These are phyloP conservation scores for Emydura subglobosa DNA, from an alignment of 2,113 vertebrate genomes.

Conservation along the genomic window DNA sequence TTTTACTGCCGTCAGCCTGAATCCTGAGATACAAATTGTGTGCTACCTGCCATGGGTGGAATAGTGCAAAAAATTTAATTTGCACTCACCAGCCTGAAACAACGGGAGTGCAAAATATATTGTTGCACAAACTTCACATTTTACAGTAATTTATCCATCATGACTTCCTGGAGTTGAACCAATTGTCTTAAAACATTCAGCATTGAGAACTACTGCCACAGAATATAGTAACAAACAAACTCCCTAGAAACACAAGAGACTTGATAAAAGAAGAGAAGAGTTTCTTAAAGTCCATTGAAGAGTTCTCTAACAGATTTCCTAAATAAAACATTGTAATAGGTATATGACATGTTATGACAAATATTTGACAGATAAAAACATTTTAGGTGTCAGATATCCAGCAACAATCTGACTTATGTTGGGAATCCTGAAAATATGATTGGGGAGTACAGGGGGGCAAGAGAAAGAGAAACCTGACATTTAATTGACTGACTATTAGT, in stretches of 20 bases:
- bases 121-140: conserved; percentile 15
- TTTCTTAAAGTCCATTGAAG: conserved; percentile 7
- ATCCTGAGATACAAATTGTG: conserved; percentile 8
- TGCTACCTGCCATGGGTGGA: conserved; percentile 1
- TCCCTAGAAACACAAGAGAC: neutral
- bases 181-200: conserved; percentile 21
- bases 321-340: neutral
- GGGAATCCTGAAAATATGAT: neutral
- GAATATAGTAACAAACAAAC: neutral
- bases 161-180: conserved; percentile 31
- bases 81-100: conserved; percentile 13
- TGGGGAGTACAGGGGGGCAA: neutral
- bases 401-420: neutral
- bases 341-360: neutral
- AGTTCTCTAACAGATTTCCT: neutral
- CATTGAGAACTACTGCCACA: neutral
- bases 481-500: neutral
- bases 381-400: neutral
- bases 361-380: neutral
- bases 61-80: conserved; percentile 56
- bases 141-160: conserved; percentile 52
- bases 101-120: conserved; percentile 56
- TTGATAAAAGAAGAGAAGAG: neutral
- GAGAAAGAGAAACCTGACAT: neutral
- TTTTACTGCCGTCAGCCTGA: neutral